Evolutionary conservation across 2,888 invertebrate species (phyloP).

Genomic region (Carcina quercana): DNA sequence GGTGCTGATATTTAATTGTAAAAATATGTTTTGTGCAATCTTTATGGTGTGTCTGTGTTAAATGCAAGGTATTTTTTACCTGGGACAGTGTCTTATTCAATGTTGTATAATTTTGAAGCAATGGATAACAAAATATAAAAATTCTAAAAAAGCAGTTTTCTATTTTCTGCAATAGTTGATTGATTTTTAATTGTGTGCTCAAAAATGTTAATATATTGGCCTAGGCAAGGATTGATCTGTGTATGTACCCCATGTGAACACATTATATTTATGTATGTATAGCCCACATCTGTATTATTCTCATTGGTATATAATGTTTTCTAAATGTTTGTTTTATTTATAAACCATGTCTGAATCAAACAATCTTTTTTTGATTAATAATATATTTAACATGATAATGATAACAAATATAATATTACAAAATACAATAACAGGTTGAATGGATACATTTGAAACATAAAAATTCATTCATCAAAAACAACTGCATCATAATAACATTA

Average conservation of each 20-base stretch:
- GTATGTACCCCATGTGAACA: constrained; percentile 54
- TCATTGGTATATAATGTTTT: constrained; percentile 69
- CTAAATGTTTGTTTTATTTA: constrained; percentile 52
- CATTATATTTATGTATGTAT: constrained; percentile 65
- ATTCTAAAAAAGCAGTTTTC: no score
- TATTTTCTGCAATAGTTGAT: no score
- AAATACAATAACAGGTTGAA: no score
- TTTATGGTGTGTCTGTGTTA: constrained; percentile 5
- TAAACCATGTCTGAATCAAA: background rate
- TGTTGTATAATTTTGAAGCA: no score
- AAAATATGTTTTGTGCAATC: constrained; percentile 28
- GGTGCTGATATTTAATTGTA: constrained; percentile 23
- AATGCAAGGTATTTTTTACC: no score
- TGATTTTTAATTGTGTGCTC: constrained; percentile 25
- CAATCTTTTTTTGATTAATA: background rate
- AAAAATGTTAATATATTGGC: constrained; percentile 16
- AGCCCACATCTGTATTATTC: constrained; percentile 68
- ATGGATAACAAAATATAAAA: no score
- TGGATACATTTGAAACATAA: no score
- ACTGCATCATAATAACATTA: no score
- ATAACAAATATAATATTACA: background rate
- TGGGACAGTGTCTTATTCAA: no score
- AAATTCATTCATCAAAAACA: no score
- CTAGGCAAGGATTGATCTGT: constrained; percentile 27
- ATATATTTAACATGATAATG: background rate